Base-by-base conservation (phyloP, 2,888 invertebrate species). In the Glomeris marginata region DNA sequence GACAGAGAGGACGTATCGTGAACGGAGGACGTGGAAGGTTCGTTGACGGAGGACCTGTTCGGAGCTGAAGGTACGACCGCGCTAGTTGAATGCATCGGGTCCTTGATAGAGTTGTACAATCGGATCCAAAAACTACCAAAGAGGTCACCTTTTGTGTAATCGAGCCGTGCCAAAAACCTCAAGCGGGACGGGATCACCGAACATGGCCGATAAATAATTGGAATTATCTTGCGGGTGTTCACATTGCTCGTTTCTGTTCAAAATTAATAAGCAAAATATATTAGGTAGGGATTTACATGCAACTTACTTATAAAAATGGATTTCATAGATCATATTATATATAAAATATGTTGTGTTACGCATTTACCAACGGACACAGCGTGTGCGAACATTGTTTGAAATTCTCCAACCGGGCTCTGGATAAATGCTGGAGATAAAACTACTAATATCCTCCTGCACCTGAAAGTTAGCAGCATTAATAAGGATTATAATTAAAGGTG, bases 361-460 rank as follows among this genome's bases (percentile, higher is more conserved):
- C 18, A 43, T 42, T 34, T 44, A 49, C 49, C 49, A 43, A 49
- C 49, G 5, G 42, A 35, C 22, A 41, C 16, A 18, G 49, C 49
- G 42, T 49, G 49, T 20, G 49, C 49, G n/a, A 49, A 34, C 16
- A 49, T 35, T 5, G 49, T 41, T 20, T 42, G 42, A 15, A 43
- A 49, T 35, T 49, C 49, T n/a, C 49, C 42, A 20, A 36, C 18
- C 15, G 49, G 43, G 41, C 43, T 37, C 5, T 13, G 34, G 15
- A 49, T 33, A 42, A 41, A 49, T 6, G 42, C 49, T 8, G 41
- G 42, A 6, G 49, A 49, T 2, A 49, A 8, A 35, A 49, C 43
- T 11, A 49, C 22, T 5, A 49, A 22, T 13, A 49, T 49, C 21
- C 41, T 42, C 36, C 43, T 21, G 21, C 49, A 49, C 36, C 47